Evolutionary conservation across 23 tunicate species (phyloP), one percentile per base, ranked within the genome.

Genomic region (Ascidia mentula): DNA sequence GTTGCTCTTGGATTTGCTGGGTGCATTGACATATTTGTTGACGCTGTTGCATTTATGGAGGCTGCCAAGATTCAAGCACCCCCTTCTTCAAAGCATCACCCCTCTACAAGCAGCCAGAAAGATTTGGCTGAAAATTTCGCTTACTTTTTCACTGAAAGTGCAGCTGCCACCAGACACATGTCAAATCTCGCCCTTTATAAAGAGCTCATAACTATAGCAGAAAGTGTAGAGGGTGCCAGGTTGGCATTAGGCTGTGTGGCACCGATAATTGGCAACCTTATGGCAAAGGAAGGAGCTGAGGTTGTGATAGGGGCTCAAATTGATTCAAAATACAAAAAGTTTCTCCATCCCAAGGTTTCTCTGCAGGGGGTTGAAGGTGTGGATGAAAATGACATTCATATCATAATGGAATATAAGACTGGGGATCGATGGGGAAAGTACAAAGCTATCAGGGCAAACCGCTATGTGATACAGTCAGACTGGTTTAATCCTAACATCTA

Each of bases 1-100:
- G 72, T 95, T 72, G 94, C 94, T 8, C 82, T 95, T 40, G 99
- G 99, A 18, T 95, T 95, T 85, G 99, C 96, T 31, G 94, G 88
- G 15, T 95, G 99, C 79, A 72, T 95, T 70, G 99, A 95, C 74
- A 73, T 95, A 22, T 89, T 95, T 85, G 91, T 89, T 38, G 85
- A 95, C 72, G 99, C 96, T 0, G 72, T 90, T 32, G 40, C 87
- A 6, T 81, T 95, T 17, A 32, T 95, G 33, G 69, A 89, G 18
- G 84, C 76, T 24, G 38, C 90, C 34, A 39, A 69, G 1, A 40
- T 92, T 28, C 37, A 87, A 8, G 77, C 75, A 17, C 87, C 92
- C 32, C 32, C 42, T 35, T 20, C 77, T 6, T 46, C 89, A 7
- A 74, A 76, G 74, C 97, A 92, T 65, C 89, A 87, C 45, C 69